Evolutionary conservation across 2,888 invertebrate species (phyloP).

Genomic region (Athrips mouffetella): DNA sequence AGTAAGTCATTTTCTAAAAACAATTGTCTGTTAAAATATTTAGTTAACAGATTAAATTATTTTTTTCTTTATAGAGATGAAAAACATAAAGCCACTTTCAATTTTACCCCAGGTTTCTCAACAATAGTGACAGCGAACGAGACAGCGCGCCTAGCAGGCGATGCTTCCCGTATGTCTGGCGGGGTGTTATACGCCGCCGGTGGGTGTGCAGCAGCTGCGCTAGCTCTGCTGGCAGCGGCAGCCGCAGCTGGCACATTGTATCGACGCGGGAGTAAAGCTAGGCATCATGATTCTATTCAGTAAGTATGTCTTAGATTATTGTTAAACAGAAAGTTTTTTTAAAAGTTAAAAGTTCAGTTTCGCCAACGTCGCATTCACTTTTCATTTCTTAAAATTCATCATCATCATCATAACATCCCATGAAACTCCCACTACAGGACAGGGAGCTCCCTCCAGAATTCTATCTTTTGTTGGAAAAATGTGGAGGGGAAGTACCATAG

Average conservation of each 20-base stretch:
- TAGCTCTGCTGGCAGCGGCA: conserved; percentile 81
- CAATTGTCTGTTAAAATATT: too few relatives aligned
- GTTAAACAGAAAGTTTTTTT: not conserved
- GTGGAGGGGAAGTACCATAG: too few relatives aligned
- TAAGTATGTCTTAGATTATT: conserved; percentile 45
- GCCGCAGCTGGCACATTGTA: conserved; percentile 84
- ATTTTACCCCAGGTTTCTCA: conserved; percentile 48
- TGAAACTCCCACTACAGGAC: too few relatives aligned
- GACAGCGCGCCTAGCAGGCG: conserved; percentile 83
- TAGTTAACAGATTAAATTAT: too few relatives aligned
- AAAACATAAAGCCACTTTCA: not conserved
- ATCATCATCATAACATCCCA: too few relatives aligned
- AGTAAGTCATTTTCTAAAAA: too few relatives aligned
- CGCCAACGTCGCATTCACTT: too few relatives aligned
- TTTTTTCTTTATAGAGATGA: too few relatives aligned
- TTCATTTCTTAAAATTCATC: too few relatives aligned
- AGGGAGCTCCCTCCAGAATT: too few relatives aligned
- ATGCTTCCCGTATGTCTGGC: conserved; percentile 80
- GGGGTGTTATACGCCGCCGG: conserved; percentile 88
- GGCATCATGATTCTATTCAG: conserved; percentile 83
- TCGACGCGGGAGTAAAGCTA: conserved; percentile 81
- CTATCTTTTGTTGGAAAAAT: too few relatives aligned
- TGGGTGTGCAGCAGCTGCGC: conserved; percentile 87
- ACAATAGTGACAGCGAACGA: conserved; percentile 82
- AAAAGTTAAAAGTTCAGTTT: too few relatives aligned